Percentiles rank a stretch among this genome's conserved stretches.
These are phyloP conservation scores for Hippocampus barbouri DNA, from an alignment of 2,113 vertebrate species.

Conservation along the genomic window DNA sequence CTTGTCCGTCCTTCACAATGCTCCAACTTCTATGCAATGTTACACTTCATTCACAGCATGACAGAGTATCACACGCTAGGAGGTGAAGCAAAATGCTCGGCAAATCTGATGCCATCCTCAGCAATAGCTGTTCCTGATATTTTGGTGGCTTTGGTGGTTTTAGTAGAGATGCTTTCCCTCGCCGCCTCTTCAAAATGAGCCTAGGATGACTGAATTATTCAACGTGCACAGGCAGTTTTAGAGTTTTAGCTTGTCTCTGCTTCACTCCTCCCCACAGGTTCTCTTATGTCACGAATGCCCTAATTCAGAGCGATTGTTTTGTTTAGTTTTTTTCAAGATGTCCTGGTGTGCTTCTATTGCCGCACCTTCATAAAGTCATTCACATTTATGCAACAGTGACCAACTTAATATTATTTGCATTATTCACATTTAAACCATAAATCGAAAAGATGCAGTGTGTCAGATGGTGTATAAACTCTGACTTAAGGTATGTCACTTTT, in stretches of 20 bases:
- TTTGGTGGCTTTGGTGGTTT: slow-evolving; percentile 22
- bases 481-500: slow-evolving; percentile 15
- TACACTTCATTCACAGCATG: slow-evolving; percentile 61
- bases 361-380: slow-evolving; percentile 12
- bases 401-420: slow-evolving; percentile 39
- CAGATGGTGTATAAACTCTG: not conserved
- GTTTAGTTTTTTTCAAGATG: not conserved
- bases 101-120: slow-evolving; percentile 52
- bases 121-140: slow-evolving; percentile 31
- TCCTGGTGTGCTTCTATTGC: slow-evolving; percentile 21
- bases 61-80: slow-evolving; percentile 46
- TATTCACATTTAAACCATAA: slow-evolving; percentile 22
- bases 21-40: slow-evolving; percentile 77
- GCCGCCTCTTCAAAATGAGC: slow-evolving; percentile 42
- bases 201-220: slow-evolving; percentile 53
- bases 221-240: slow-evolving; percentile 38
- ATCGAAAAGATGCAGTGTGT: not conserved
- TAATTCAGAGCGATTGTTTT: slow-evolving; percentile 23
- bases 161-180: slow-evolving; percentile 30
- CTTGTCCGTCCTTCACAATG: slow-evolving; percentile 49
- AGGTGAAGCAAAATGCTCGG: slow-evolving; percentile 26
- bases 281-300: slow-evolving; percentile 23
- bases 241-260: slow-evolving; percentile 34
- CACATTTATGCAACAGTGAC: not conserved
- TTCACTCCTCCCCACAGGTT: slow-evolving; percentile 18